phyloP scores from a whole-genome alignment of 2,797 vertebrate species.

The Falco cherrug region DNA sequence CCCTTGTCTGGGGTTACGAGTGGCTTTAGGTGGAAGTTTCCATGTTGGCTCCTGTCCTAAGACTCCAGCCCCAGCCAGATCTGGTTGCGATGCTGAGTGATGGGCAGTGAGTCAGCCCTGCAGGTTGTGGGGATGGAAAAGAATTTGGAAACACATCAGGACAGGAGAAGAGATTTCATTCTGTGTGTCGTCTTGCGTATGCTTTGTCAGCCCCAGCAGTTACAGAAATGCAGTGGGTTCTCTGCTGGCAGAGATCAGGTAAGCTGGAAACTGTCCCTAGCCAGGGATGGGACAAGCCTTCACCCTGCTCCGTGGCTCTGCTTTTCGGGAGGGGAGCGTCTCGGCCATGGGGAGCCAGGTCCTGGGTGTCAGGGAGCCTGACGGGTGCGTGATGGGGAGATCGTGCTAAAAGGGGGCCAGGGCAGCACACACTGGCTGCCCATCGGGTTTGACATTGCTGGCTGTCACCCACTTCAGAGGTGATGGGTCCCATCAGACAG shows the following conservation, averaged over 20 bases:
- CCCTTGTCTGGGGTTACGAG: background rate
- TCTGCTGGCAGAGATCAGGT: background rate
- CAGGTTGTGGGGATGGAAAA: background rate
- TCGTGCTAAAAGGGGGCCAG: background rate
- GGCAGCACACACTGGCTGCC: background rate
- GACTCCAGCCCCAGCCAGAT: background rate
- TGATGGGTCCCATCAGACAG: background rate
- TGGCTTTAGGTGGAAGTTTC: constrained; percentile 47
- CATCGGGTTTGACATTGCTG: background rate
- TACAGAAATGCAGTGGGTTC: background rate
- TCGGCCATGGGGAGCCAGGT: background rate
- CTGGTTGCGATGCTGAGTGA: background rate
- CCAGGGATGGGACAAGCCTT: background rate
- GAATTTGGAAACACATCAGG: accelerated
- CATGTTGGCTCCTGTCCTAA: constrained; percentile 17
- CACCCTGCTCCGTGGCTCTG: background rate
- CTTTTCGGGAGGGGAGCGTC: background rate
- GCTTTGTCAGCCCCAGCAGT: background rate
- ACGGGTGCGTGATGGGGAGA: accelerated
- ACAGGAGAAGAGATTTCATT: background rate
- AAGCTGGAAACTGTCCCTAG: background rate
- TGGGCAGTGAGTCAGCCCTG: background rate
- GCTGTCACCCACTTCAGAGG: background rate
- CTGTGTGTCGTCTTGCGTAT: accelerated
- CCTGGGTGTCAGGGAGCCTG: accelerated